Conservation (phyloP, 2,888 invertebrate species). For the Agrotis exclamationis region DNA sequence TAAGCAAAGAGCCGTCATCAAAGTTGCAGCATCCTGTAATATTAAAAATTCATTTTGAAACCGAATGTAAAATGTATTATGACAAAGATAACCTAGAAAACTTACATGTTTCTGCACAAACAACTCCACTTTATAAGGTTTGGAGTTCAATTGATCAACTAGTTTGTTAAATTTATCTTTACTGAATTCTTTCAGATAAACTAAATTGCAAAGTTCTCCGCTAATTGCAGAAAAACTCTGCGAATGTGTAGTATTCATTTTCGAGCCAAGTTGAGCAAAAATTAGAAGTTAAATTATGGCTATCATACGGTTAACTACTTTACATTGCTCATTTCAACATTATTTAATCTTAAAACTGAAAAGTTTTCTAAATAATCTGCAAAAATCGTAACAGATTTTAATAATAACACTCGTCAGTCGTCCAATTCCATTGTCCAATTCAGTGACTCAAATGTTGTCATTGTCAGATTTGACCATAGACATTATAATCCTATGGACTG, state of each 20-base stretch:
- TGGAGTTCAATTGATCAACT: constrained; percentile 92
- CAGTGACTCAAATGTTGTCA: background rate
- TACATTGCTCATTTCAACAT: background rate
- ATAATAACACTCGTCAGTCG: background rate
- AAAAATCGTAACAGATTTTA: constrained; percentile 30
- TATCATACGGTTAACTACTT: constrained; percentile 2
- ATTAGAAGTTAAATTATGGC: background rate
- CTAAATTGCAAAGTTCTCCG: constrained; percentile 81
- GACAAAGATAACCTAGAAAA: constrained; percentile 63
- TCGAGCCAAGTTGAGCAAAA: constrained; percentile 21
- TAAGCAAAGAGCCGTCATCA: constrained; percentile 80
- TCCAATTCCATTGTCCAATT: no score
- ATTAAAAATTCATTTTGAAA: constrained; percentile 1
- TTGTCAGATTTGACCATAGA: constrained; percentile 1
- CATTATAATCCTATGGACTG: no score
- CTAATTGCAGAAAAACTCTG: constrained; percentile 80
- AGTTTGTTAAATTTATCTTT: constrained; percentile 87
- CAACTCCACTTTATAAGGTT: constrained; percentile 90
- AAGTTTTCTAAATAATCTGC: background rate
- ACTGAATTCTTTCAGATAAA: constrained; percentile 84
- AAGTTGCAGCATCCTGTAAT: constrained; percentile 79
- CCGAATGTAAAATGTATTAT: background rate
- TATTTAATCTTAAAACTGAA: background rate
- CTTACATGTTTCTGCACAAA: constrained; percentile 87
- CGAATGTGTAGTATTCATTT: constrained; percentile 70